A percentile compares a stretch with the other conserved stretches of the same genome.
Conservation (phyloP, 2,888 invertebrate species). For the Lysandra bellargus region DNA sequence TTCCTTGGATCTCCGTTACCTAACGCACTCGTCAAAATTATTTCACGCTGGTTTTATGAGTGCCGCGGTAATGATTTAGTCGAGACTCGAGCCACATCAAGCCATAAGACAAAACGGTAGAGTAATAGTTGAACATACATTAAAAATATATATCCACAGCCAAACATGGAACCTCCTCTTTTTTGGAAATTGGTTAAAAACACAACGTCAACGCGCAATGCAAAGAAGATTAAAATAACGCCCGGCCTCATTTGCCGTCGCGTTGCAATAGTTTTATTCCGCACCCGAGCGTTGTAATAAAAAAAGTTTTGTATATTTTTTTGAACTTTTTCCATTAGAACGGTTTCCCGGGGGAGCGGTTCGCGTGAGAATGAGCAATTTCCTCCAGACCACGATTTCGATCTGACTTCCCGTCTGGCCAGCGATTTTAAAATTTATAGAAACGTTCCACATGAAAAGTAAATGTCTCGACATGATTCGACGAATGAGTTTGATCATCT, state of each 20-base stretch:
- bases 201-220: neutral
- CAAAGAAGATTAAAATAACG: conserved; percentile 27
- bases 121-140: too few relatives aligned
- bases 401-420: conserved; percentile 77
- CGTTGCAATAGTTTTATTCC: conserved; percentile 39
- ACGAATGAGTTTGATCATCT: neutral
- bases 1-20: too few relatives aligned
- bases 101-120: too few relatives aligned
- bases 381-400: conserved; percentile 76
- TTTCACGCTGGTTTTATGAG: too few relatives aligned
- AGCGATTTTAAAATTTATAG: conserved; percentile 79
- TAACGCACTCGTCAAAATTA: too few relatives aligned
- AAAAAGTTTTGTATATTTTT: conserved; percentile 72
- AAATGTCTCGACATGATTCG: conserved; percentile 20
- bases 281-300: conserved; percentile 60
- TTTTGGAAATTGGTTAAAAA: too few relatives aligned
- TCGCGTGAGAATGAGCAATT: conserved; percentile 80
- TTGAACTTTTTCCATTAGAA: conserved; percentile 76
- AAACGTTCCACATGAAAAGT: conserved; percentile 72
- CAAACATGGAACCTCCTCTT: too few relatives aligned
- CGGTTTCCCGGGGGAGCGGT: conserved; percentile 64
- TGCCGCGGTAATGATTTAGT: too few relatives aligned
- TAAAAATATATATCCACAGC: too few relatives aligned
- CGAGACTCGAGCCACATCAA: too few relatives aligned
- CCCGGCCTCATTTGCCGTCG: conserved; percentile 17